phyloP scores from a whole-genome alignment of 2,888 invertebrate genomes.

The Perithous albicinctus region DNA sequence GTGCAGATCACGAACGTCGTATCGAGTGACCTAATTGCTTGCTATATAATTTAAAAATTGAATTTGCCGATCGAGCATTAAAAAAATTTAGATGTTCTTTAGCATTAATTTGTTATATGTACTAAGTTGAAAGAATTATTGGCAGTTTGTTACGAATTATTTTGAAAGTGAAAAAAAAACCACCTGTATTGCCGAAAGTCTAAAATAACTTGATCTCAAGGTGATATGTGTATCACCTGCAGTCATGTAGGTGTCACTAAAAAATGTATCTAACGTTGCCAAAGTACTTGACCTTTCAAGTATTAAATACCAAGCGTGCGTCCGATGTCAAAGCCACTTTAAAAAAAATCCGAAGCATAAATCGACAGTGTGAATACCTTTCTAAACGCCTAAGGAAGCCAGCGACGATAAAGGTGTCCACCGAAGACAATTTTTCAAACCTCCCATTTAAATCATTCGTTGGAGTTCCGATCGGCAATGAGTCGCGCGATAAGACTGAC shows the following conservation, averaged over 20 bases:
- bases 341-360: not conserved
- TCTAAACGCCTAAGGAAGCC: constrained; percentile 4
- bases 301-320: not conserved
- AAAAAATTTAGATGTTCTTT: no score
- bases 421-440: not conserved
- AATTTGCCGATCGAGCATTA: no score
- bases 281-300: not conserved
- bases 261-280: not conserved
- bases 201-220: not conserved
- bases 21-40: no score
- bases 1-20: no score
- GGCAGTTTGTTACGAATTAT: not conserved
- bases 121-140: no score
- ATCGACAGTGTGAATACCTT: not conserved
- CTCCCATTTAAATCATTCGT: constrained; percentile 2
- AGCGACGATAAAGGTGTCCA: not conserved
- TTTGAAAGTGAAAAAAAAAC: not conserved
- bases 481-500: constrained; percentile 6
- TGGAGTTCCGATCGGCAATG: constrained; percentile 2
- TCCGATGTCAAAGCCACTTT: not conserved
- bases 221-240: not conserved
- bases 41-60: no score
- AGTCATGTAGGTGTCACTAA: not conserved
- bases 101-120: no score
- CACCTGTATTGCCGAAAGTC: not conserved